Evolutionary conservation across 2,797 vertebrate genomes (phyloP).

Genomic region (Lepus oiostolus): DNA sequence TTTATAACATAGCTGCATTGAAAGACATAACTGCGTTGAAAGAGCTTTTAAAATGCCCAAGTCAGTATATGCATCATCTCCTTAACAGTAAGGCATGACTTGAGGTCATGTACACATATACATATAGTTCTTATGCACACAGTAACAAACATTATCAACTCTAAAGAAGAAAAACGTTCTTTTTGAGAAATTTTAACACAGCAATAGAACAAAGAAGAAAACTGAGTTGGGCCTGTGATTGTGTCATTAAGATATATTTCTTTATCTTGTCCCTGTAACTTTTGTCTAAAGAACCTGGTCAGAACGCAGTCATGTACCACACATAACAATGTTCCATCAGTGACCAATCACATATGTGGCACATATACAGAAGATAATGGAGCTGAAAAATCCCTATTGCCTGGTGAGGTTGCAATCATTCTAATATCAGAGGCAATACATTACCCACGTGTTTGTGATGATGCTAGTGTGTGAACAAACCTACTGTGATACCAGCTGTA

Average conservation of each 20-base stretch:
- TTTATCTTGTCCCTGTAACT: not conserved
- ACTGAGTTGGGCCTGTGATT: not conserved
- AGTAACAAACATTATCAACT: not conserved
- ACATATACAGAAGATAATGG: no score
- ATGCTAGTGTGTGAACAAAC: no score
- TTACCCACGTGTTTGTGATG: no score
- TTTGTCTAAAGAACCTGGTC: not conserved
- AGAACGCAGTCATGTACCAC: not conserved
- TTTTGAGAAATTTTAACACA: not conserved
- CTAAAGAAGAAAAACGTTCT: not conserved
- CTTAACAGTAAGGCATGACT: not conserved
- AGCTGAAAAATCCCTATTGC: no score
- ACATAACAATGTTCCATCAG: no score
- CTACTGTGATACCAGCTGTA: no score
- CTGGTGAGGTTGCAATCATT: no score
- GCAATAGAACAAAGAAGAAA: not conserved
- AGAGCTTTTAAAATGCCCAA: not conserved
- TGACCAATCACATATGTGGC: no score
- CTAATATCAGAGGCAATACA: no score
- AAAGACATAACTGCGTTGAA: not conserved
- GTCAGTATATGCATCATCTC: not conserved
- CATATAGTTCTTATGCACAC: not conserved
- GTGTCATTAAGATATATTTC: slow-evolving; percentile 5
- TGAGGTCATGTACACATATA: not conserved
- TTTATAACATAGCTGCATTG: not conserved